Base-by-base conservation (phyloP, 2,888 invertebrate species). In the Chalcosyrphus nemorum region DNA sequence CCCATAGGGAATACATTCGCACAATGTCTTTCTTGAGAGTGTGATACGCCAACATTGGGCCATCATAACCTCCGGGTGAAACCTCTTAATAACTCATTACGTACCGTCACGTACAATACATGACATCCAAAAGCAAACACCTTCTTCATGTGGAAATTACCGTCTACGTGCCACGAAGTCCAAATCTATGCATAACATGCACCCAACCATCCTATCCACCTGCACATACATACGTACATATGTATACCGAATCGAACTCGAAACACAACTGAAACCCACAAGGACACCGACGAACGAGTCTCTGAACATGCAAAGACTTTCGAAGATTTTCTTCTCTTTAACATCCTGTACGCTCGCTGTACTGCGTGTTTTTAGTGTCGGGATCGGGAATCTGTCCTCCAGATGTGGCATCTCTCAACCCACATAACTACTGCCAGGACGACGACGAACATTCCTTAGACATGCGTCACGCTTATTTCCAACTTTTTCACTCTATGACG, bases 1-100 rank as follows among this genome's bases (percentile, higher is more conserved):
- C 6, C 17, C 41, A 27, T 7, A 29, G 2, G 19, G 32, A 32
- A 47, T 19, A 47, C 29, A 63, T 21, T n/a, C 32, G 32, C 19
- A 32, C 6, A 38, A 13, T 7, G 13, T 13, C 41, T 7, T 4
- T 1, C 27, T 27, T 7, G 13, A 11, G 24, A 63, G 45, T 29
- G 38, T 21, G n/a, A 41, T 61, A 19, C 57, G 24, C 57, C 17
- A 38, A 68, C 43, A 56, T 21, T 63, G 13, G 61, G 9, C 71
- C 71, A 52, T 38, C 38, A 56, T 41, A 56, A 29, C 68, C 65
- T 57, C 65, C 11, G 57, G 70, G 43, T 65, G n/a, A 50, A 81
- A 81, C 47, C 63, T 76, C 76, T 81, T 81, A 70, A 81, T 71
- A 76, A 76, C 81, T 76, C 76, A 81, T 81, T 81, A 81, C 57